These are phyloP conservation scores for Pollicipes pollicipes DNA, from an alignment of 1,140 invertebrate species.

Conservation along the genomic window DNA sequence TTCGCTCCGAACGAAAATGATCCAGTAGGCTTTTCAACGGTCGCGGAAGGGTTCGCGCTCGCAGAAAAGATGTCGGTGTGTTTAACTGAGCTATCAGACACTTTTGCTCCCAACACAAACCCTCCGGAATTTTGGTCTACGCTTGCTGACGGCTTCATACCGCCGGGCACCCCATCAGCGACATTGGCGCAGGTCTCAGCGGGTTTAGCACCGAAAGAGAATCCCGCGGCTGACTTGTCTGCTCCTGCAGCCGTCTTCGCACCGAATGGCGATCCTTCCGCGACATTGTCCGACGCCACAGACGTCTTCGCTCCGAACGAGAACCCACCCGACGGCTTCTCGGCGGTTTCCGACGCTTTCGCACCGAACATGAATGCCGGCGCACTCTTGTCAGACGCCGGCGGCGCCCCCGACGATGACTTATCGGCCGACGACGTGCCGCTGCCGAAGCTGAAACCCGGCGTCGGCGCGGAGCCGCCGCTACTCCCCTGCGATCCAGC, in stretches of 20 bases:
- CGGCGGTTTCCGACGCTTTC: background rate
- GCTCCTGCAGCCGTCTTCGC: background rate
- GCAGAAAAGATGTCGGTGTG: background rate
- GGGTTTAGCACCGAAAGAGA: background rate
- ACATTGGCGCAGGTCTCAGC: too few relatives aligned
- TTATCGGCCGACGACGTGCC: background rate
- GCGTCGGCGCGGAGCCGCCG: too few relatives aligned
- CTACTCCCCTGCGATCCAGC: background rate
- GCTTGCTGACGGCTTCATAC: too few relatives aligned
- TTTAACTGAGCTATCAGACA: background rate
- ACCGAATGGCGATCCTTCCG: background rate
- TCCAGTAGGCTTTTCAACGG: background rate
- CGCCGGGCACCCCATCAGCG: too few relatives aligned
- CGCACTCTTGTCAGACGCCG: too few relatives aligned
- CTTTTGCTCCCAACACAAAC: background rate
- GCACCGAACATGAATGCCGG: too few relatives aligned
- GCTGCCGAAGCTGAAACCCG: background rate
- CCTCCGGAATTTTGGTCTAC: too few relatives aligned
- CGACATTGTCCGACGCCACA: background rate
- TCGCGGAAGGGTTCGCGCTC: too few relatives aligned
- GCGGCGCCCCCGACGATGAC: too few relatives aligned
- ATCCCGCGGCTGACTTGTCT: background rate
- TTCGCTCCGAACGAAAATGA: too few relatives aligned
- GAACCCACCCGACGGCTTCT: background rate
- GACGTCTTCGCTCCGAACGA: background rate